Conservation (phyloP, 2,797 vertebrate species). For the Darevskia mixta region DNA sequence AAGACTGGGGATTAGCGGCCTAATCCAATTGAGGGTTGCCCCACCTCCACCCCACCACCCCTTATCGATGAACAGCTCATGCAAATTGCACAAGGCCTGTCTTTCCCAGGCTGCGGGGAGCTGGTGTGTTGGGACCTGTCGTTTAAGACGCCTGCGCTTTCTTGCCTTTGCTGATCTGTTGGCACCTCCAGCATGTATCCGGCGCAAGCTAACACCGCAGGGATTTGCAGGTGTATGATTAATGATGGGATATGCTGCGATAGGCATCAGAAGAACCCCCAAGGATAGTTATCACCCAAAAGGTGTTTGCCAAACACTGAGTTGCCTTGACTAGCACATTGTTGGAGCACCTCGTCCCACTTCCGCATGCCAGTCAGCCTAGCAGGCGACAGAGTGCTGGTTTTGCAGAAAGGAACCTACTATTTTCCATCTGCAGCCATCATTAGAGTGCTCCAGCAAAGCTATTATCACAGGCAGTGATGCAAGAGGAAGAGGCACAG, state of each 20-base stretch:
- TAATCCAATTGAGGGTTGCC: slow-evolving; percentile 10
- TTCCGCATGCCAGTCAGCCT: background rate
- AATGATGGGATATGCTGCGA: slow-evolving; percentile 37
- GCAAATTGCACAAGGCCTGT: slow-evolving; percentile 15
- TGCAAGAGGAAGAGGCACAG: background rate
- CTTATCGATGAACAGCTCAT: background rate
- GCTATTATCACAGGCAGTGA: background rate
- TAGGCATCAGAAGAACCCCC: slow-evolving; percentile 40
- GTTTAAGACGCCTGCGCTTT: slow-evolving; percentile 39
- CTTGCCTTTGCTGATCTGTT: slow-evolving; percentile 56
- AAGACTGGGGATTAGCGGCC: slow-evolving; percentile 4
- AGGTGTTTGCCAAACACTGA: slow-evolving; percentile 12
- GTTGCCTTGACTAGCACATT: background rate
- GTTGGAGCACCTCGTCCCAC: slow-evolving; percentile 23
- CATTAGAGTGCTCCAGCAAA: background rate
- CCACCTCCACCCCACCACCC: background rate
- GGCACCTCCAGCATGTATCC: slow-evolving; percentile 24
- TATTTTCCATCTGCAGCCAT: slow-evolving; percentile 4
- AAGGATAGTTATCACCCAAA: slow-evolving; percentile 10
- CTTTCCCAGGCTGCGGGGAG: background rate
- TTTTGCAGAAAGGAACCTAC: background rate
- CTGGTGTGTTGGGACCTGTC: slow-evolving; percentile 60
- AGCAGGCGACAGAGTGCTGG: slow-evolving; percentile 30
- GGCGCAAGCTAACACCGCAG: slow-evolving; percentile 18
- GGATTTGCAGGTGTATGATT: slow-evolving; percentile 45